Conservation (phyloP, 2,797 vertebrate species). For the Pangasius larnaudii region DNA sequence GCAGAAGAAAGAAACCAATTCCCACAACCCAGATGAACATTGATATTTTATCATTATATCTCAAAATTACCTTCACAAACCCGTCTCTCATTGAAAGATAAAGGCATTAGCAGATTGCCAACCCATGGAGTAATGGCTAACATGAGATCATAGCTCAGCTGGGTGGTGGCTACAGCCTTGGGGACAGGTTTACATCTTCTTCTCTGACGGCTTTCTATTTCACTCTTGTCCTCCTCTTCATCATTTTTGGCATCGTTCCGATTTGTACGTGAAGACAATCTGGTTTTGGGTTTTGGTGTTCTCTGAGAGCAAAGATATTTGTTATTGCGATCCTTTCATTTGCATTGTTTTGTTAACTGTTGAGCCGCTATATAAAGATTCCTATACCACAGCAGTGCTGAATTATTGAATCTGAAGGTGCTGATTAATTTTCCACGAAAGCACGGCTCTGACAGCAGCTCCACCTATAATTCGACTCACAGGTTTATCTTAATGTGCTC, state of each 20-base stretch:
- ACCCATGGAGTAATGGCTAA: slow-evolving; percentile 83
- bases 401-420: neutral
- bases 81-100: neutral
- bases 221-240: neutral
- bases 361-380: neutral
- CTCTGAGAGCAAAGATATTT: neutral
- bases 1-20: slow-evolving; percentile 7
- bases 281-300: neutral
- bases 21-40: neutral
- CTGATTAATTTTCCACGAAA: neutral
- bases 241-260: neutral
- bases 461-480: neutral
- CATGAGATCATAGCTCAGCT: slow-evolving; percentile 72
- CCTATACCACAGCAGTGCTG: neutral
- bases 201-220: neutral
- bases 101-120: slow-evolving; percentile 75
- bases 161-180: neutral
- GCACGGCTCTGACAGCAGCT: neutral
- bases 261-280: neutral
- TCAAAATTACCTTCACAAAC: slow-evolving; percentile 67
- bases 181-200: neutral
- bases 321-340: neutral
- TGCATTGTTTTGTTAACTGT: neutral
- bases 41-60: neutral
- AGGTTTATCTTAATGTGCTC: neutral